These are phyloP conservation scores for Hartigia nigra DNA, from an alignment of 2,888 invertebrate species.

Conservation along the genomic window DNA sequence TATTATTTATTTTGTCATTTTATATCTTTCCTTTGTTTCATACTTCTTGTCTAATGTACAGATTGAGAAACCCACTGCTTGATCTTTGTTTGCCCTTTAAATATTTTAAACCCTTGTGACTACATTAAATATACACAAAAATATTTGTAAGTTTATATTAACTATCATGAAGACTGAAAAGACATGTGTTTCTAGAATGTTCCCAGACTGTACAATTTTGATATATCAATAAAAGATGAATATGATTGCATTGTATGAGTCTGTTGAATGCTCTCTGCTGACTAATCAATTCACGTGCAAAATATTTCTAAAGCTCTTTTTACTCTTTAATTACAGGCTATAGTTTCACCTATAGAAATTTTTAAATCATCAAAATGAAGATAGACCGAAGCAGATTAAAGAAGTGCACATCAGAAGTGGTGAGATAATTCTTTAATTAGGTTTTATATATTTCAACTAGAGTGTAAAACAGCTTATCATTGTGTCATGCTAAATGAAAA, in stretches of 20 bases:
- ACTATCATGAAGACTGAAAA: not conserved
- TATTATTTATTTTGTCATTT: not conserved
- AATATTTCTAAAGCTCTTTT: not conserved
- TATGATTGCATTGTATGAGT: not conserved
- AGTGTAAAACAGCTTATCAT: too few relatives aligned
- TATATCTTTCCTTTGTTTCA: not conserved
- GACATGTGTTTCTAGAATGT: not conserved
- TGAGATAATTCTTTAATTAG: constrained; percentile 57
- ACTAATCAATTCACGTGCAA: not conserved
- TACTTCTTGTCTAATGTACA: not conserved
- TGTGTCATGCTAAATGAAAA: not conserved
- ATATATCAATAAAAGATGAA: not conserved
- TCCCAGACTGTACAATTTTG: not conserved
- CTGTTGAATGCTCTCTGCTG: not conserved
- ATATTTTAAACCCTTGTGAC: not conserved
- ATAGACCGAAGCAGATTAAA: constrained; percentile 84
- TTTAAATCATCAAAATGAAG: constrained; percentile 72
- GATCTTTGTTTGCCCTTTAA: not conserved
- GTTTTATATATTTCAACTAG: constrained; percentile 4
- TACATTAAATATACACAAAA: not conserved
- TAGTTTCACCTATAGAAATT: not conserved
- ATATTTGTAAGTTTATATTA: not conserved
- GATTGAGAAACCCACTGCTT: not conserved
- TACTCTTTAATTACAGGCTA: not conserved
- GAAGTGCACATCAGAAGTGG: constrained; percentile 86